phyloP scores from a whole-genome alignment of 2,888 invertebrate species.

The Gandaritis pyraliata region DNA sequence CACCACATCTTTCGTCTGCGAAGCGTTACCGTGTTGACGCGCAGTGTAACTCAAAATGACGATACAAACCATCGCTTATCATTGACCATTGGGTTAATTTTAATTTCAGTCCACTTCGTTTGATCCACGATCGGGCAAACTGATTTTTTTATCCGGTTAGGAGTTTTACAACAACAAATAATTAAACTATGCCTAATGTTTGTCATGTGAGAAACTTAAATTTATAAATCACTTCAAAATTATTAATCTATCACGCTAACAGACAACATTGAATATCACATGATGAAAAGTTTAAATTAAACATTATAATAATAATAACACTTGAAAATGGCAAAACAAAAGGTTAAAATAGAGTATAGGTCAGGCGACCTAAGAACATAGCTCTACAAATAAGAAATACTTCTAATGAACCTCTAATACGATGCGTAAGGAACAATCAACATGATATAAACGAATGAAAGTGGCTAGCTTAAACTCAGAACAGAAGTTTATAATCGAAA shows the following conservation, averaged over 20 bases:
- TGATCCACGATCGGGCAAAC: constrained; percentile 6
- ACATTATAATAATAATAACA: constrained; percentile 61
- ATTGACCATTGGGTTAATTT: not conserved
- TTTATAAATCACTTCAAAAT: constrained; percentile 65
- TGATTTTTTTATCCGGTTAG: constrained; percentile 43
- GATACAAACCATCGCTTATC: no score
- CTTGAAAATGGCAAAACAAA: constrained; percentile 67
- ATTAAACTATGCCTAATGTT: constrained; percentile 52
- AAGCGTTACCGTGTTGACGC: no score
- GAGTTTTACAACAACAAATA: constrained; percentile 68
- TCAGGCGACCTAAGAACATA: constrained; percentile 37
- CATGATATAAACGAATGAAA: constrained; percentile 9
- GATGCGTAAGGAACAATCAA: constrained; percentile 55
- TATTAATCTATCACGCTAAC: constrained; percentile 74
- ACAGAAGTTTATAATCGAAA: not conserved
- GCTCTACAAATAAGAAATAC: constrained; percentile 57
- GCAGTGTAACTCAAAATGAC: no score
- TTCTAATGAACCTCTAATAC: constrained; percentile 42
- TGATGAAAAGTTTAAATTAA: constrained; percentile 76
- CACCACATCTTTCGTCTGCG: no score
- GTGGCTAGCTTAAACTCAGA: not conserved
- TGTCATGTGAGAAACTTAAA: constrained; percentile 76
- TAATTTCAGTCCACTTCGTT: not conserved
- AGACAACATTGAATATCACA: constrained; percentile 84
- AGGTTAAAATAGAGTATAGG: constrained; percentile 50